Conservation (phyloP, 2,113 vertebrate species). For the Xenopus tropicalis region UCB_Xtro_10.0 CM004449.2:99705001-99705500, state of each 20-base stretch:
- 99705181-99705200: constrained; percentile 22
- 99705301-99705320: constrained; percentile 25
- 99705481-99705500: too few species aligned
- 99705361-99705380: constrained; percentile 25
- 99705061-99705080: constrained; percentile 44
- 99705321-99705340: constrained; percentile 29
- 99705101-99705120: constrained; percentile 6
- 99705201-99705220: neutral
- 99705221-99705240: constrained; percentile 8
- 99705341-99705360: constrained; percentile 23
- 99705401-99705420: constrained; percentile 9
- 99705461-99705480: too few species aligned
- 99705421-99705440: neutral
- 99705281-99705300: constrained; percentile 12
- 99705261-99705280: constrained; percentile 10
- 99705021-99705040: neutral
- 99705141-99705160: constrained; percentile 36
- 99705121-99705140: constrained; percentile 16
- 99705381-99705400: constrained; percentile 26
- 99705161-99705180: constrained; percentile 25
- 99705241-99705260: constrained; percentile 10
- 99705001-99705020: neutral
- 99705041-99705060: constrained; percentile 31
- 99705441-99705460: too few species aligned
- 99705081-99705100: constrained; percentile 25